Base-by-base conservation (phyloP, 1,140 invertebrate genomes). In the Tyrophagus putrescentiae region DNA sequence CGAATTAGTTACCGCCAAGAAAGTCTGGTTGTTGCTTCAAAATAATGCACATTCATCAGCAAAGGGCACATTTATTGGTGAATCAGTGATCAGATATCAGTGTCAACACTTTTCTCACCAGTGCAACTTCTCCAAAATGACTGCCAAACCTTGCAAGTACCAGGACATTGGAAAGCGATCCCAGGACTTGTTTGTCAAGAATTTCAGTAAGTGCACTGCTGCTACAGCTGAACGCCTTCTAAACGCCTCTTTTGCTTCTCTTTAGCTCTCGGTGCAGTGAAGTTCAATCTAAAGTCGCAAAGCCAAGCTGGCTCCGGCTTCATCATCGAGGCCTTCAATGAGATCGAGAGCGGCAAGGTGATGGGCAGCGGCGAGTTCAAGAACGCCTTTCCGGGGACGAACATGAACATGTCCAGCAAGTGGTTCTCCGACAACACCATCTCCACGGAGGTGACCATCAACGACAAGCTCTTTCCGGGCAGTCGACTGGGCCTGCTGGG, bases 111-210 rank as follows among this genome's bases (percentile, higher is more conserved):
- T n/a, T n/a, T n/a, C n/a, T n/a, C n/a, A n/a, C n/a, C n/a, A n/a
- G n/a, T n/a, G n/a, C n/a, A n/a, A n/a, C n/a, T n/a, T n/a, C n/a
- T n/a, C n/a, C n/a, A n/a, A n/a, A n/a, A n/a, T n/a, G n/a, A n/a
- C n/a, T n/a, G n/a, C n/a, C n/a, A n/a, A n/a, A n/a, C 91, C 94
- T 70, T 93, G 93, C 72, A 79, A 82, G 64, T 98, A 93, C 75
- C 79, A 79, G 70, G 95, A 98, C 79, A 80, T 98, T 66, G 93
- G 93, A 69, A 97, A 95, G 78, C 81, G 83, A 67, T 85, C 91
- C 69, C 84, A 84, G 66, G 92, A 98, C 79, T 79, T 98, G 60
- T 98, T 98, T 75, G 79, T 79, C 71, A 95, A 93, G 72, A 93
- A 92, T 65, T 98, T 91, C 73, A 88, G 76, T 78, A 70, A 73